Base-by-base conservation (phyloP, 2,797 vertebrate species). In the Ciconia nigra region DNA sequence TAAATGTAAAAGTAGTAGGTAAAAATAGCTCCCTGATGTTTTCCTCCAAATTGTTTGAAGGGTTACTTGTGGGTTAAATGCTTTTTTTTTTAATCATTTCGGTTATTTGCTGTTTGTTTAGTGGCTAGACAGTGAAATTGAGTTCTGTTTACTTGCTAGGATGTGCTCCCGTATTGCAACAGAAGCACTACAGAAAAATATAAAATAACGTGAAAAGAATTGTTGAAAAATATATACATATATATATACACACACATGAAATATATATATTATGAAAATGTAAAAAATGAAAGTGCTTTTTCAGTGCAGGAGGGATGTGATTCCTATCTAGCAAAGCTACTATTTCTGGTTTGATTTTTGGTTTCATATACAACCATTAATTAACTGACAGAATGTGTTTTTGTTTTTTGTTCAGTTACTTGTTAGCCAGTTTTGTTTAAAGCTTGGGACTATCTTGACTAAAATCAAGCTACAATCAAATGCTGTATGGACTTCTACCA, bases 231-330 rank as follows among this genome's bases (percentile, higher is more conserved):
- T 5, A 11, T 13, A 10, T 13, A 37, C 12, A 42, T 5, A 11
- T 6, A 11, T 6, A 9, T 9, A 29, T 7, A 19, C 10, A 14
- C 4, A 41, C 9, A 15, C 17, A 44, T 1, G 3, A 59, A 37
- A 29, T 42, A 9, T 3, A 6, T 21, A 8, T 62, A 14, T 29
- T 44, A 26, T 2, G 5, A 54, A 63, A 44, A 52, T 15, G 12
- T 52, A 29, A 49, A 67, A 83, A 8, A 11, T 41, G 18, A 15
- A 51, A 55, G 10, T 59, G 15, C 10, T 61, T 7, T 76, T 89
- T 55, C 13, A 47, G 35, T 72, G 29, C 31, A 82, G 58, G 51
- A 72, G 39, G 15, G 42, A 11, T 76, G 31, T 72, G 66, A 51
- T 66, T 55, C 15, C 11, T 89, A 1, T 21, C 19, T 57, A 66